Conservation (phyloP, 2,113 vertebrate species). For the Gavialis gangeticus region DNA sequence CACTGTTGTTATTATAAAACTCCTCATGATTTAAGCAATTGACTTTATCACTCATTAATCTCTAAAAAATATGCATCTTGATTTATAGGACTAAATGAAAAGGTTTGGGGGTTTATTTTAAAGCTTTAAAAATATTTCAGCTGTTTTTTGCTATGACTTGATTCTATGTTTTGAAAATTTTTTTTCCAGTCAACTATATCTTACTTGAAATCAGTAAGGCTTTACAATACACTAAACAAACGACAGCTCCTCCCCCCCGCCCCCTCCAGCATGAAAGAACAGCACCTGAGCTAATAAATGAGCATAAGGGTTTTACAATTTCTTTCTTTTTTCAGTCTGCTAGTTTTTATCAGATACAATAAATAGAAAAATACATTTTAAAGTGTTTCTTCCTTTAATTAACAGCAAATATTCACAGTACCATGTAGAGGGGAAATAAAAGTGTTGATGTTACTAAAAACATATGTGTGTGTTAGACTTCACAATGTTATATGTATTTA, state of each 20-base stretch:
- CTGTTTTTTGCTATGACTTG: neutral
- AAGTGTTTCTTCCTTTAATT: neutral
- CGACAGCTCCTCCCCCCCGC: no score
- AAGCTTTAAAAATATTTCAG: neutral
- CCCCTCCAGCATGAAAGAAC: fast-evolving
- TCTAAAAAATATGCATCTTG: neutral
- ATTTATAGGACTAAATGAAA: neutral
- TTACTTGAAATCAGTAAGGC: neutral
- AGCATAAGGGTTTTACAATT: neutral
- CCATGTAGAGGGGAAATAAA: neutral
- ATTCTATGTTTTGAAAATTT: neutral
- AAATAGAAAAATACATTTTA: neutral
- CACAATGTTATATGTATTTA: neutral
- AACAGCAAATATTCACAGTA: neutral
- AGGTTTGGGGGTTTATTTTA: no score
- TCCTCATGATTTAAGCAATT: neutral
- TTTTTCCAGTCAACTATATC: neutral
- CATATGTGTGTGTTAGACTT: neutral
- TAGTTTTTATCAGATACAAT: neutral
- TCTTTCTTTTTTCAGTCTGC: neutral
- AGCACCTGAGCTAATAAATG: neutral
- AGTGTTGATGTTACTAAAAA: neutral
- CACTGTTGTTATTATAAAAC: neutral
- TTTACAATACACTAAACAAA: neutral
- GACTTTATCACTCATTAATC: neutral